These are phyloP conservation scores for Boloria selene DNA, from an alignment of 2,888 invertebrate species.

Conservation along the genomic window DNA sequence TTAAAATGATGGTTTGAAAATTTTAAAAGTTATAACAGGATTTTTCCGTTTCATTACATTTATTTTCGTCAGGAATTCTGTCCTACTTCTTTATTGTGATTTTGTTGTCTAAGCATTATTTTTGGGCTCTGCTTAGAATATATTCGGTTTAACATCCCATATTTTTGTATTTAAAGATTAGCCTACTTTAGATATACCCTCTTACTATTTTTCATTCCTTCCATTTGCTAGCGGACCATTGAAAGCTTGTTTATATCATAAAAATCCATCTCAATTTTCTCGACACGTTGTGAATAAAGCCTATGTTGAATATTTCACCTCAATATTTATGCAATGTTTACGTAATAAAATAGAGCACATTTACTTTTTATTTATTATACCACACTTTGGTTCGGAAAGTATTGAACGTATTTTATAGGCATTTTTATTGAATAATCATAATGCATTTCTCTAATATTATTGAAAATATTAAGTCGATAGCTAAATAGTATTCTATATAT, in stretches of 20 bases:
- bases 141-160: not conserved
- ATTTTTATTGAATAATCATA: conserved; percentile 10
- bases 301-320: conserved; percentile 35
- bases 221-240: not conserved
- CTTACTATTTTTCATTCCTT: too few relatives aligned
- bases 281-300: conserved; percentile 34
- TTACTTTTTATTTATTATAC: conserved; percentile 31
- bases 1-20: too few relatives aligned
- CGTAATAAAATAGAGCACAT: conserved; percentile 32
- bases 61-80: too few relatives aligned
- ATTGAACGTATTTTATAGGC: conserved; percentile 18
- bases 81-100: too few relatives aligned
- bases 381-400: conserved; percentile 10
- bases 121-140: not conserved
- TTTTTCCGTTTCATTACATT: too few relatives aligned
- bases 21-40: too few relatives aligned
- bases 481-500: not conserved
- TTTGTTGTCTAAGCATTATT: too few relatives aligned
- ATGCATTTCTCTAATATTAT: conserved; percentile 2
- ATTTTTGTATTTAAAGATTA: not conserved
- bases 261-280: conserved; percentile 26
- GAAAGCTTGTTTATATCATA: conserved; percentile 1
- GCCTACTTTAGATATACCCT: too few relatives aligned
- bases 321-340: conserved; percentile 34
- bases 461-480: not conserved